Evolutionary conservation across 2,113 vertebrate species (phyloP).

Genomic region (Jacana jacana): DNA sequence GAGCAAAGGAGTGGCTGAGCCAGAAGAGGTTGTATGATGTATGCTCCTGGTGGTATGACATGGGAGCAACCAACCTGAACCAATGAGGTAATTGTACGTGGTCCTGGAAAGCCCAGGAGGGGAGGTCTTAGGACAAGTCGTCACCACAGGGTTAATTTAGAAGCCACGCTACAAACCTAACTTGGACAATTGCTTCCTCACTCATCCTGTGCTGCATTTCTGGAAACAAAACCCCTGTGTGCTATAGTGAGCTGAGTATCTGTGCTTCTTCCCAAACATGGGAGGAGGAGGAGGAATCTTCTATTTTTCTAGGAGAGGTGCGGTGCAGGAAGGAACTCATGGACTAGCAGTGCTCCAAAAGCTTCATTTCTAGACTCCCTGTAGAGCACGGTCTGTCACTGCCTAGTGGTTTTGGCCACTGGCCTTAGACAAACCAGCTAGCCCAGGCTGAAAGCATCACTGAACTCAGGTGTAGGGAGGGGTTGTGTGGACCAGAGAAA

Average conservation of each 20-base stretch:
- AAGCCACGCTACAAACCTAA: neutral
- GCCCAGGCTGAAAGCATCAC: neutral
- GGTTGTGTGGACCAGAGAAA: constrained; percentile 24
- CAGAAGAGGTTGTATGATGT: neutral
- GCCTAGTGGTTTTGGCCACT: neutral
- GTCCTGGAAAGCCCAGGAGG: neutral
- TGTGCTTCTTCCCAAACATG: neutral
- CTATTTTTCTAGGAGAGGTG: neutral
- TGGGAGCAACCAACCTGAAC: neutral
- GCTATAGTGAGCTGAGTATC: neutral
- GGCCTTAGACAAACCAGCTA: neutral
- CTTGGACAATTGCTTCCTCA: neutral
- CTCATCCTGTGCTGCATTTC: neutral
- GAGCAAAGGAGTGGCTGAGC: neutral
- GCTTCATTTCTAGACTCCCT: neutral
- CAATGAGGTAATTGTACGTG: neutral
- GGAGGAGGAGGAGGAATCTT: neutral
- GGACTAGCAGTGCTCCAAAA: neutral
- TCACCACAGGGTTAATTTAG: neutral
- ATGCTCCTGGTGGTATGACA: neutral
- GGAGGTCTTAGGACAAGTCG: neutral
- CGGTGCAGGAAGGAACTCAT: neutral
- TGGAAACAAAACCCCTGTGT: neutral
- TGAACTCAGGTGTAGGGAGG: neutral
- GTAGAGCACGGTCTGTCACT: neutral